phyloP scores from a whole-genome alignment of 2,888 invertebrate species.

The Agelastica alni region DNA sequence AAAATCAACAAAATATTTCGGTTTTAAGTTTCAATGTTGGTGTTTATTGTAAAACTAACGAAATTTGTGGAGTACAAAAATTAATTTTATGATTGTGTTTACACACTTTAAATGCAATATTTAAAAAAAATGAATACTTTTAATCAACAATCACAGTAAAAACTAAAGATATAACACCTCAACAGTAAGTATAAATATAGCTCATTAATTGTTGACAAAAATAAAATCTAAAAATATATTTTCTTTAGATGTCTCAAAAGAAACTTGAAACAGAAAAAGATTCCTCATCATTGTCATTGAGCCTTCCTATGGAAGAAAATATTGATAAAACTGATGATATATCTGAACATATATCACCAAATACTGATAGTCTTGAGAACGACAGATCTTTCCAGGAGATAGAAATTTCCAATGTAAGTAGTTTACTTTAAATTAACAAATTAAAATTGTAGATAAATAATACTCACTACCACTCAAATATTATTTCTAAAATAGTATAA shows the following conservation, averaged over 20 bases:
- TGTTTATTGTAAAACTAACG: too few species aligned
- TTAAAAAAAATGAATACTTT: neutral
- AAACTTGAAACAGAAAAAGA: conserved; percentile 19
- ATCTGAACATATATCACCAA: conserved; percentile 42
- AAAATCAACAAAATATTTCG: conserved; percentile 5
- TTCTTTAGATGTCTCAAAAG: conserved; percentile 14
- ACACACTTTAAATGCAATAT: too few species aligned
- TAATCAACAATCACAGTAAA: conserved; percentile 1
- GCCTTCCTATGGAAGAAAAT: conserved; percentile 36
- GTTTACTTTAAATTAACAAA: too few species aligned
- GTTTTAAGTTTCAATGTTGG: conserved; percentile 1
- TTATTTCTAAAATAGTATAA: neutral
- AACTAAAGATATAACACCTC: conserved; percentile 2
- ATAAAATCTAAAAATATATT: conserved; percentile 20
- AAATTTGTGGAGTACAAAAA: too few species aligned
- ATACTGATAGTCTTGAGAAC: conserved; percentile 49
- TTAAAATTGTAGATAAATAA: too few species aligned
- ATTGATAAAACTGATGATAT: conserved; percentile 34
- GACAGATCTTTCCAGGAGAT: conserved; percentile 56
- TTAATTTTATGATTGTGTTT: too few species aligned
- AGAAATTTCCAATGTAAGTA: conserved; percentile 44
- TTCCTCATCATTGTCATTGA: conserved; percentile 33
- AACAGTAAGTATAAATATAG: conserved; percentile 11
- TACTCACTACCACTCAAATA: too few species aligned
- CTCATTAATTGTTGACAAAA: conserved; percentile 1